Evolutionary conservation across 1,140 invertebrate species (phyloP).

Genomic region (Zaprionus camerounensis): DNA sequence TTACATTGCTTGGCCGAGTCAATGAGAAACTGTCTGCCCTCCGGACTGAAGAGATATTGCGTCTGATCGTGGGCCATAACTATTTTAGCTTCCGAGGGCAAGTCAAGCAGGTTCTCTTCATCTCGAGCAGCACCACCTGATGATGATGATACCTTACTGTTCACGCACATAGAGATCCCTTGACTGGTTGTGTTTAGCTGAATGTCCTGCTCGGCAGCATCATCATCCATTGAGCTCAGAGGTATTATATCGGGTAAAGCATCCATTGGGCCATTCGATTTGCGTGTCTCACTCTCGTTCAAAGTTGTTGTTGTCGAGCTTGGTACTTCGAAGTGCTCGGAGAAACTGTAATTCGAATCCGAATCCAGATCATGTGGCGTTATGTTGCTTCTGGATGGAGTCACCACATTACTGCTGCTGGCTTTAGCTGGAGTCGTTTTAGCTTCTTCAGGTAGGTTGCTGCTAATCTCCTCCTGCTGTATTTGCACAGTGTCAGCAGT

Average conservation of each 20-base stretch:
- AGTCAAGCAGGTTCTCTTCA: conserved; percentile 35
- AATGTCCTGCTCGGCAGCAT: conserved; percentile 15
- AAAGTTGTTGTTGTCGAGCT: conserved; percentile 51
- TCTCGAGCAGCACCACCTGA: background rate
- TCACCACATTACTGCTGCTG: conserved; percentile 5
- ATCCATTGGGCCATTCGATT: conserved; percentile 38
- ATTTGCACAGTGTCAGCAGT: conserved; percentile 7
- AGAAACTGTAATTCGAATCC: conserved; percentile 83
- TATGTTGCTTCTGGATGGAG: conserved; percentile 1
- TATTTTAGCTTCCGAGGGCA: conserved; percentile 83
- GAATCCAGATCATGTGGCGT: conserved; percentile 64
- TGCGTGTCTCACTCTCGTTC: background rate
- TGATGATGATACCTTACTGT: conserved; percentile 10
- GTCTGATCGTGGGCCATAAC: conserved; percentile 84
- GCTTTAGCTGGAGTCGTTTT: background rate
- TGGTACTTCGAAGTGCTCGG: conserved; percentile 77
- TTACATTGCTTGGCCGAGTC: conserved; percentile 80
- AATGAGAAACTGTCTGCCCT: conserved; percentile 84
- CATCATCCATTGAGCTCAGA: conserved; percentile 28
- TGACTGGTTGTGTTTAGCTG: conserved; percentile 18
- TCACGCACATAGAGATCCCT: conserved; percentile 74
- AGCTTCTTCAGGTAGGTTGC: conserved; percentile 19
- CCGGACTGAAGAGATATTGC: conserved; percentile 84
- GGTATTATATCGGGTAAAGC: conserved; percentile 72
- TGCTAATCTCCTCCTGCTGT: conserved; percentile 47